Percentiles rank a stretch among this genome's conserved stretches.
These are phyloP conservation scores for Drosophila barbarae DNA, from an alignment of 2,888 invertebrate species.

Conservation along the genomic window DNA sequence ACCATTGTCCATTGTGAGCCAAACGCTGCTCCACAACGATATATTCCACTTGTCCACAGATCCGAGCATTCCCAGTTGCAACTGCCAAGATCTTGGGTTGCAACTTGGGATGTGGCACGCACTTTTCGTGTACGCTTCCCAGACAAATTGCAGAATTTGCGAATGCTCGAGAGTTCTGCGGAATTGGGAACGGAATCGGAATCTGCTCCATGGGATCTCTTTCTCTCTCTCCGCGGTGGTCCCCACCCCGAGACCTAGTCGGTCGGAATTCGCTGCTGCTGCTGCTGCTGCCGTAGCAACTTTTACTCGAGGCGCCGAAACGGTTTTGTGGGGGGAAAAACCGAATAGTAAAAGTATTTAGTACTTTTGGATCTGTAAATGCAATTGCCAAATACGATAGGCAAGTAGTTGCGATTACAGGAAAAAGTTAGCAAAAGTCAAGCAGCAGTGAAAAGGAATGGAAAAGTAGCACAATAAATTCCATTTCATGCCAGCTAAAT, in stretches of 20 bases:
- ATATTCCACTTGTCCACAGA: constrained; percentile 28
- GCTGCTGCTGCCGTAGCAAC: constrained; percentile 26
- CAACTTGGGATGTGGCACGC: constrained; percentile 54
- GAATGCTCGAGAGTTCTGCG: constrained; percentile 68
- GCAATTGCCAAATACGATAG: constrained; percentile 1
- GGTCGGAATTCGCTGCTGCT: constrained; percentile 19
- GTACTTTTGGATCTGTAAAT: constrained; percentile 13
- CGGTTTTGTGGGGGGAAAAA: constrained; percentile 1
- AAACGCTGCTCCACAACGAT: constrained; percentile 1
- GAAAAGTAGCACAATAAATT: not conserved
- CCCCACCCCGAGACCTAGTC: constrained; percentile 11
- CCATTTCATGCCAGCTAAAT: not conserved
- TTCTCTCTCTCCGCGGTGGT: constrained; percentile 42
- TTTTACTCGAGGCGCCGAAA: constrained; percentile 35
- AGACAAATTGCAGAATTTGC: constrained; percentile 73
- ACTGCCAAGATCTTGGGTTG: constrained; percentile 13
- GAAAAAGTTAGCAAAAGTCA: not conserved
- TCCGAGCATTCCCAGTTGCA: constrained; percentile 60
- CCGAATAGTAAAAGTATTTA: constrained; percentile 19
- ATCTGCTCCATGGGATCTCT: constrained; percentile 60
- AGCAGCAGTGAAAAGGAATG: not conserved
- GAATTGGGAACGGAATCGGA: constrained; percentile 49
- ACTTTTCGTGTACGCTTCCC: constrained; percentile 72
- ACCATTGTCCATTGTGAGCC: constrained; percentile 37
- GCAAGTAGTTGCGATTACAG: constrained; percentile 2